Evolutionary conservation across 2,888 invertebrate species (phyloP).

Genomic region (Cynaeus angustus): DNA sequence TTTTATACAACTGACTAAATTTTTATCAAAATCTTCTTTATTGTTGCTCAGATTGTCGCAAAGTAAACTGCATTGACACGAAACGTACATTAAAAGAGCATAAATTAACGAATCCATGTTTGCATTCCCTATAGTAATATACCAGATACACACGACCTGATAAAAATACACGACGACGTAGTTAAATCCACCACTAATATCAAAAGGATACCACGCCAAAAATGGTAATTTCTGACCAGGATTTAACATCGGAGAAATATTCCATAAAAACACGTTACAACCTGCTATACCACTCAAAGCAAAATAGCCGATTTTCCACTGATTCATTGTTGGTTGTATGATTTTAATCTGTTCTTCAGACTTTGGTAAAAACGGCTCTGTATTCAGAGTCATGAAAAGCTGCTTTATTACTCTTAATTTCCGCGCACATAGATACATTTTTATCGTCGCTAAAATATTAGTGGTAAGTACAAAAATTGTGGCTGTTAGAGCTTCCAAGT

Average conservation of each 20-base stretch:
- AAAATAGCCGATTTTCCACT: background rate
- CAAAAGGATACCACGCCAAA: constrained; percentile 41
- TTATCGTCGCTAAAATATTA: constrained; percentile 3
- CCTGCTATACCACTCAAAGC: background rate
- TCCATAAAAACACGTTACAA: background rate
- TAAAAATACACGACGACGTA: constrained; percentile 42
- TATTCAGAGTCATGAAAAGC: background rate
- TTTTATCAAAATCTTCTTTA: background rate
- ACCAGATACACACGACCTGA: constrained; percentile 29
- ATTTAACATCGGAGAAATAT: background rate
- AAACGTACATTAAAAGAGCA: constrained; percentile 7
- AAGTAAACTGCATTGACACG: background rate
- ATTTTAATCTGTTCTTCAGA: background rate
- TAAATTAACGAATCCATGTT: constrained; percentile 38
- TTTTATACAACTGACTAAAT: background rate
- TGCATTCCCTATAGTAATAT: constrained; percentile 26
- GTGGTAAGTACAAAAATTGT: constrained; percentile 15
- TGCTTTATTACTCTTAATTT: background rate
- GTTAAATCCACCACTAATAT: constrained; percentile 4
- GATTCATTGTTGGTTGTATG: background rate
- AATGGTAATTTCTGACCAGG: constrained; percentile 1
- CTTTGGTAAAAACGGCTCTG: background rate
- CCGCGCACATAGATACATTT: constrained; percentile 8
- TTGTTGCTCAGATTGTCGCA: constrained; percentile 10
- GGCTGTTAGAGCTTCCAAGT: constrained; percentile 4